Evolutionary conservation across 2,888 invertebrate genomes (phyloP).

Genomic region (Nemurella pictetii): DNA sequence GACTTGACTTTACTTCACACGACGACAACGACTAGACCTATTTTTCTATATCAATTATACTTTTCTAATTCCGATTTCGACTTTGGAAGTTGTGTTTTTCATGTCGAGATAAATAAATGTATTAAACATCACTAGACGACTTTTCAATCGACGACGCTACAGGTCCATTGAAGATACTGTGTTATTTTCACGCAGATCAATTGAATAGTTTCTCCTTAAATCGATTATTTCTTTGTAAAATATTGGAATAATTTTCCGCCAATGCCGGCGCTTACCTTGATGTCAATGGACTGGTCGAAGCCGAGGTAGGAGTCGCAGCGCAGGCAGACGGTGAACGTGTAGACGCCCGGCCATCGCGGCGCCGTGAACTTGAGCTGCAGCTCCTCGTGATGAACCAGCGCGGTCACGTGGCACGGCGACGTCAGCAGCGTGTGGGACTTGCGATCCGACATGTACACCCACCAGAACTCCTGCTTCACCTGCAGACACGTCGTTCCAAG

Average conservation of each 20-base stretch:
- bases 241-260: neutral
- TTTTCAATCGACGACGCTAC: no score
- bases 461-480: slow-evolving; percentile 98
- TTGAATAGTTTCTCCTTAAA: no score
- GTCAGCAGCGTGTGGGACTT: slow-evolving; percentile 90
- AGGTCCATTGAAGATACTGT: no score
- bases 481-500: slow-evolving; percentile 42
- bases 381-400: slow-evolving; percentile 85
- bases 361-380: slow-evolving; percentile 96
- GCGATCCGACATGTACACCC: slow-evolving; percentile 97
- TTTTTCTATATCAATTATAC: no score
- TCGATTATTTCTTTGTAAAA: neutral
- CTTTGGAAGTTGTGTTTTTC: no score
- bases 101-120: no score
- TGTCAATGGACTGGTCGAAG: slow-evolving; percentile 92
- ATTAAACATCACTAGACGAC: no score
- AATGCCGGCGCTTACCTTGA: slow-evolving; percentile 65
- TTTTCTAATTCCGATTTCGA: no score
- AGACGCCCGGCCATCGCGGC: slow-evolving; percentile 89
- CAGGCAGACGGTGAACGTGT: slow-evolving; percentile 89
- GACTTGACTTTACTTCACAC: no score
- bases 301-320: slow-evolving; percentile 97
- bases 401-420: slow-evolving; percentile 91
- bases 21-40: no score
- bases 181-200: no score